Evolutionary conservation across 1,140 invertebrate species (phyloP), one percentile per base, ranked within the genome.

Genomic region (Bactericera cockerelli): DNA sequence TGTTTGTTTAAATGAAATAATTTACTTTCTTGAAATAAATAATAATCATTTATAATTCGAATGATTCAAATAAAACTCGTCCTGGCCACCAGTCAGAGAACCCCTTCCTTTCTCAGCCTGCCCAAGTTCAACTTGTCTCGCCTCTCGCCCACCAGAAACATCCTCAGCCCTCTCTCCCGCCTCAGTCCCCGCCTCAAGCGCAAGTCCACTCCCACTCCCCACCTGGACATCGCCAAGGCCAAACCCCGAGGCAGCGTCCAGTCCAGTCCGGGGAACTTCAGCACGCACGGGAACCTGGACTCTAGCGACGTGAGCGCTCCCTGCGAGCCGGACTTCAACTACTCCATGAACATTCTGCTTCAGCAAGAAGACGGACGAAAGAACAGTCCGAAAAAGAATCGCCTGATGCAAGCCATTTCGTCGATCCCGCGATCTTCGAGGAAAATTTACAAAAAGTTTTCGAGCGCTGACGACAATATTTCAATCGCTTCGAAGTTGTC

Each of bases 291-390:
- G n/a, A 49, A 16, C 22, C 19, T n/a, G 42, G 42, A 49, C 22
- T 49, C 22, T 4, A 49, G 42, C n/a, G 42, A 49, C 4, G 22
- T 19, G 4, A 4, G 3, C 3, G 22, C 4, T 49, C 19, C 22
- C 4, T 6, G 19, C 22, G 42, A 49, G 19, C 42, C 42, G n/a
- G 42, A 49, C 22, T 49, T 49, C 42, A 49, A 49, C 42, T 49
- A 49, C 22, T 49, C 42, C n/a, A 49, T 49, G 42, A 49, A 49
- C 22, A 49, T 49, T n/a, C 42, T 49, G 4, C 22, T 49, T 8
- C 42, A 49, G 22, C 42, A 49, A n/a, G 42, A 49, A 49, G 42
- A 49, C 19, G 42, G 42, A 49, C n/a, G 42, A n/a, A 49, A 49
- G 22, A 4, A 49, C 19, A 6, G 4, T 6, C n/a, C 42, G 3